Conservation (phyloP, 1,140 invertebrate genomes). For the Teleopsis dalmanni region DNA sequence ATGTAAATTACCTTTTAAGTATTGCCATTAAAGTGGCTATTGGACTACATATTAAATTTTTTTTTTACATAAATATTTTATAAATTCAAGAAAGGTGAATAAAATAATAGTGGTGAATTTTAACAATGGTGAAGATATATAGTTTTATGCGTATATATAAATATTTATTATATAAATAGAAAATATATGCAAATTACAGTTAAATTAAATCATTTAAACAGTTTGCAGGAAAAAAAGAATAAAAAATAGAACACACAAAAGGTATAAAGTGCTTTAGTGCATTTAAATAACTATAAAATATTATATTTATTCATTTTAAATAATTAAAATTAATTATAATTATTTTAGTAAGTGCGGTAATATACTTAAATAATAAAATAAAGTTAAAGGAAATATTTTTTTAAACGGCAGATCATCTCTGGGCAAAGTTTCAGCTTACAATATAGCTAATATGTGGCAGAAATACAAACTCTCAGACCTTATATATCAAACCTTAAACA, state of each 20-base stretch:
- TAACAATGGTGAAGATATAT: too few relatives aligned
- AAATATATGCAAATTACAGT: neutral
- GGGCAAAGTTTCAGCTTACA: too few relatives aligned
- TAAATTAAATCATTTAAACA: neutral
- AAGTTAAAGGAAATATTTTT: neutral
- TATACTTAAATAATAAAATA: neutral
- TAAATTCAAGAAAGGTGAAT: slow-evolving; percentile 16
- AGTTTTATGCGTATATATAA: too few relatives aligned
- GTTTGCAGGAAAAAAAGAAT: slow-evolving; percentile 4
- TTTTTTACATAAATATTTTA: slow-evolving; percentile 35
- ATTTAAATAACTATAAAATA: neutral
- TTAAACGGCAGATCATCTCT: too few relatives aligned
- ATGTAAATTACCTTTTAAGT: slow-evolving; percentile 65
- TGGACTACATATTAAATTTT: slow-evolving; percentile 56
- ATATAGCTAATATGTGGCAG: too few relatives aligned
- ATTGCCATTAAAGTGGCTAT: slow-evolving; percentile 80
- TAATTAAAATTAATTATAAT: neutral
- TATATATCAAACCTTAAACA: too few relatives aligned
- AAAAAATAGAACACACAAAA: slow-evolving; percentile 38
- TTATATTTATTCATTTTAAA: neutral
- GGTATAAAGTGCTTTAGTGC: slow-evolving; percentile 23
- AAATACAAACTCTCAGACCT: too few relatives aligned
- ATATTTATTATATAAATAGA: slow-evolving; percentile 7
- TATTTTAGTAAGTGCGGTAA: neutral
- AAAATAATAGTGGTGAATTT: neutral